Evolutionary conservation across 2,113 vertebrate genomes (phyloP), one percentile per base, ranked within the genome.

Genomic region (Chitala chitala): DNA sequence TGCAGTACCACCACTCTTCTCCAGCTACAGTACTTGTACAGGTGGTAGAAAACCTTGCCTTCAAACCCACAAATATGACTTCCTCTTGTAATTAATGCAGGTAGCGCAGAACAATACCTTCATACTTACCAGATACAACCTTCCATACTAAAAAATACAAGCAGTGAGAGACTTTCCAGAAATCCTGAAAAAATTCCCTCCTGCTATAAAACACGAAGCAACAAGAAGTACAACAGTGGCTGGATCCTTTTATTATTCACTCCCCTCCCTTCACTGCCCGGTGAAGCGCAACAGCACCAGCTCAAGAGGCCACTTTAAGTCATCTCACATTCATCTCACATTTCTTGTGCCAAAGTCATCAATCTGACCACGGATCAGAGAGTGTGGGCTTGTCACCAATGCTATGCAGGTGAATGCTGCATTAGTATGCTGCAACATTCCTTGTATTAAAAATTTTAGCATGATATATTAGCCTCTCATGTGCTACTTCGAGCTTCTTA

Each of bases 311-410:
- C 15, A 17, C 75, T 79, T 42, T 46, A 10, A 73, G 75, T 78
- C n/a, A n/a, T n/a, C n/a, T n/a, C n/a, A n/a, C n/a, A n/a, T n/a
- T n/a, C n/a, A 78, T 72, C 83, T 79, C 78, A 9, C 5, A 78
- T 80, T 83, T 80, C 71, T 78, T 74, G 74, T 84, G 82, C 84
- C 83, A 77, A 77, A 79, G 46, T 71, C 58, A 72, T 69, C 82
- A 82, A 81, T 82, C 82, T 82, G 79, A 81, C 76, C 78, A 81
- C 69, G 77, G 77, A 65, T 61, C 13, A 42, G 51, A 36, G 76
- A 53, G 31, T 36, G 58, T 20, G 3, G 46, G 42, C 70, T 70
- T 64, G 38, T 44, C 78, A 61, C 74, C n/a, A n/a, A n/a, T n/a
- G n/a, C n/a, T n/a, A 76, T 73, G 69, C 63, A 50, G 51, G n/a